Conservation (phyloP, 2,888 invertebrate genomes). For the Netelia inedita region DNA sequence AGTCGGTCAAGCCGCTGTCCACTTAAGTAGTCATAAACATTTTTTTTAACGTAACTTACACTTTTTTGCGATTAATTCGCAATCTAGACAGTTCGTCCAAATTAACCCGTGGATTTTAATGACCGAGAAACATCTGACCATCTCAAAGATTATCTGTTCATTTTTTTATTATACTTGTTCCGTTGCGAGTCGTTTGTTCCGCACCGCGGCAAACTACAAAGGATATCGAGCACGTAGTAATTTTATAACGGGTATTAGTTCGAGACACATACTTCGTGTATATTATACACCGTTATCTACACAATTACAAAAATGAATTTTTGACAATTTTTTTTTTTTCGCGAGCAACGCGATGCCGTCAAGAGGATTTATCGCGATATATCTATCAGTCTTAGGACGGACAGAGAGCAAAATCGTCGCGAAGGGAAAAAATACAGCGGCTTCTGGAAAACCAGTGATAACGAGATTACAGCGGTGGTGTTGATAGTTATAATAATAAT, state of each 20-base stretch:
- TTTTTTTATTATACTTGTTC: constrained; percentile 50
- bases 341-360: not conserved
- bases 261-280: constrained; percentile 75
- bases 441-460: constrained; percentile 5
- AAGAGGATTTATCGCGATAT: constrained; percentile 29
- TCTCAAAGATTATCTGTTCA: not conserved
- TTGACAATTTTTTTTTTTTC: not conserved
- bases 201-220: constrained; percentile 54
- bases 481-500: constrained; percentile 51
- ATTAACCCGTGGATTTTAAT: no score
- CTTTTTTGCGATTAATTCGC: no score
- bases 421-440: constrained; percentile 30
- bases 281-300: constrained; percentile 75
- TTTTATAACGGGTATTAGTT: constrained; percentile 33
- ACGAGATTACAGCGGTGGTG: constrained; percentile 22
- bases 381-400: constrained; percentile 31
- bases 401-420: constrained; percentile 34
- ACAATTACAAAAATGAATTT: constrained; percentile 77
- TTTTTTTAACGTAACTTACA: no score
- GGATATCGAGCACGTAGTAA: constrained; percentile 27
- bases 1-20: no score
- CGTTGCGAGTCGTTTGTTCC: constrained; percentile 50
- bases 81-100: no score
- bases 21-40: no score
- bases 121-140: no score